Conservation (phyloP, 2,888 invertebrate genomes). For the Xylocampa areola region DNA sequence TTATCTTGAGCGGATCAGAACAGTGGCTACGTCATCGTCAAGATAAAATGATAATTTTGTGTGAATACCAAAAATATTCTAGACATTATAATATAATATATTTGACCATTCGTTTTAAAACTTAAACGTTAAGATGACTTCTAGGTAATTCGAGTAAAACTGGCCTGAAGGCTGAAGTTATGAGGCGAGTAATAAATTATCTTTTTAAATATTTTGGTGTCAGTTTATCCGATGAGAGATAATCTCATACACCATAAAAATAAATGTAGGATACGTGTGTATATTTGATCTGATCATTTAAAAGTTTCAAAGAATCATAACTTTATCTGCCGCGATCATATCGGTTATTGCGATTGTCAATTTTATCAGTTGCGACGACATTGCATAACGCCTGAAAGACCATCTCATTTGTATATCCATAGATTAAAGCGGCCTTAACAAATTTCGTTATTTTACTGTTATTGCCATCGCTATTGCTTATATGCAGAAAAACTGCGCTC, state of each 20-base stretch:
- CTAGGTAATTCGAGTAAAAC: conserved; percentile 5
- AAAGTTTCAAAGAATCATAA: conserved; percentile 11
- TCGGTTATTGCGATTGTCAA: conserved; percentile 25
- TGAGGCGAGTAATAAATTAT: no score
- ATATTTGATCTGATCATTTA: no score
- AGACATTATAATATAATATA: no score
- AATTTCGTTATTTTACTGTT: conserved; percentile 53
- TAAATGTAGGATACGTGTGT: no score
- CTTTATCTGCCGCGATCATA: conserved; percentile 16
- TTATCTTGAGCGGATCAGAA: conserved; percentile 57
- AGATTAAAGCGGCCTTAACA: conserved; percentile 36
- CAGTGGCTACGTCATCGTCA: conserved; percentile 61
- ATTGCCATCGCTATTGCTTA: conserved; percentile 51
- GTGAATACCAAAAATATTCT: no score
- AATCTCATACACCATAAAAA: no score
- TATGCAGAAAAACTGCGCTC: conserved; percentile 25
- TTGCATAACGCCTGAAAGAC: conserved; percentile 36
- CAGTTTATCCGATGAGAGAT: no score
- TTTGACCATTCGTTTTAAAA: no score
- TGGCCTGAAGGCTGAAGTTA: no score
- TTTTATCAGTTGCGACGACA: conserved; percentile 29
- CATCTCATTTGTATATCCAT: conserved; percentile 29
- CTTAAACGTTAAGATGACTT: no score
- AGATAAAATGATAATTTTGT: conserved; percentile 32
- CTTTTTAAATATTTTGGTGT: no score